Evolutionary conservation across 2,888 invertebrate species (phyloP).

Genomic region (Sturmia bella): DNA sequence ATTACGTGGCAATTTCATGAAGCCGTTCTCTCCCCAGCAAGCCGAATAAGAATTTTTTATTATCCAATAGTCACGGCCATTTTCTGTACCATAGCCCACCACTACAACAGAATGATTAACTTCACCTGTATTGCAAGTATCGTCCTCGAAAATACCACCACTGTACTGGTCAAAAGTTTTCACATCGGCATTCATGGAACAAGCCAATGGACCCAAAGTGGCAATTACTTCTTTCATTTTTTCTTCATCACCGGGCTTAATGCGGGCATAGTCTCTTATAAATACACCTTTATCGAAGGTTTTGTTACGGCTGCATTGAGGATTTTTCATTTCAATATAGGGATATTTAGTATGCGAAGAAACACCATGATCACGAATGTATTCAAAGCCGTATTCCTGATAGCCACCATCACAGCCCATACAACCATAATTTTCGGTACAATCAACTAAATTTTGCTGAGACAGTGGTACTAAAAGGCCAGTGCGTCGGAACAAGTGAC

Average conservation of each 20-base stretch:
- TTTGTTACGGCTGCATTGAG: constrained; percentile 77
- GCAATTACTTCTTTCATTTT: constrained; percentile 80
- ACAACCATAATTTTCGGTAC: constrained; percentile 78
- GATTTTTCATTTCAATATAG: constrained; percentile 77
- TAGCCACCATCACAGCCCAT: constrained; percentile 81
- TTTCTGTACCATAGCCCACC: constrained; percentile 79
- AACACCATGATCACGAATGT: constrained; percentile 79
- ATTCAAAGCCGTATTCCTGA: constrained; percentile 80
- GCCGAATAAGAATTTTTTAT: constrained; percentile 80
- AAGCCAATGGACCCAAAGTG: constrained; percentile 79
- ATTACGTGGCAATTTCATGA: constrained; percentile 78
- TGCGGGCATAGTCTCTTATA: constrained; percentile 79
- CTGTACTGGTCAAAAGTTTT: constrained; percentile 79
- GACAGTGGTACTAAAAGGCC: constrained; percentile 79
- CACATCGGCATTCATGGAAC: constrained; percentile 77
- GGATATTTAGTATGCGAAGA: constrained; percentile 79
- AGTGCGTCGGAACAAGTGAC: constrained; percentile 79
- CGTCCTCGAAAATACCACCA: constrained; percentile 79
- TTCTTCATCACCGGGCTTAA: constrained; percentile 79
- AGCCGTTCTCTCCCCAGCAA: constrained; percentile 81
- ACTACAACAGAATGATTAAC: constrained; percentile 80
- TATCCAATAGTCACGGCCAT: constrained; percentile 80
- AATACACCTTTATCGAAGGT: constrained; percentile 74
- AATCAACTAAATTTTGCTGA: constrained; percentile 81
- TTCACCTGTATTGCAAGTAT: constrained; percentile 78